Conservation (phyloP, 2,888 invertebrate genomes). For the Scaptomyza parva region DNA sequence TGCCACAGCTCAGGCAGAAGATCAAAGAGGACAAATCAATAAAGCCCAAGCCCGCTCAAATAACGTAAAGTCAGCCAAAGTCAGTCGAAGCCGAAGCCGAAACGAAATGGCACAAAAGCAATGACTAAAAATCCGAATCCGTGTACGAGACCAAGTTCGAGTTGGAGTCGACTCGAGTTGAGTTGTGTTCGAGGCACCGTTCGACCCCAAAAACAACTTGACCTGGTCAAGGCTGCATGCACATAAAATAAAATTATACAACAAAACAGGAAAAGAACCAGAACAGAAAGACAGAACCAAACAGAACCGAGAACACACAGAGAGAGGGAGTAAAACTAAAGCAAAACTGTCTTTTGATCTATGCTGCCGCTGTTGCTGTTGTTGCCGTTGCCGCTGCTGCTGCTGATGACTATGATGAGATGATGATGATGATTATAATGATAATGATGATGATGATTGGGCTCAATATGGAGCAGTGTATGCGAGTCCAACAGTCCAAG, state of each 20-base stretch:
- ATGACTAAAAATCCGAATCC: conserved; percentile 2
- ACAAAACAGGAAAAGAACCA: conserved; percentile 35
- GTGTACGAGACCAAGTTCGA: neutral
- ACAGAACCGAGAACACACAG: conserved; percentile 1
- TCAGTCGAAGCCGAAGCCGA: conserved; percentile 22
- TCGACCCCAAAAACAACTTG: conserved; percentile 77
- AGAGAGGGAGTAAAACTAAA: conserved; percentile 65
- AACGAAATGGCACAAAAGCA: neutral
- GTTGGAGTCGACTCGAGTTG: conserved; percentile 3
- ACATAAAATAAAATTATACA: conserved; percentile 81
- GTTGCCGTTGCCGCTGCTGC: neutral
- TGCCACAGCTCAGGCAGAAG: conserved; percentile 76
- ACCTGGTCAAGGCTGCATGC: conserved; percentile 82
- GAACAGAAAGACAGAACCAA: neutral
- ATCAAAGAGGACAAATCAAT: conserved; percentile 83
- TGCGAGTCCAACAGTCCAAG: conserved; percentile 2
- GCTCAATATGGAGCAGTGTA: conserved; percentile 69
- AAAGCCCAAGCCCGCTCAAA: conserved; percentile 54
- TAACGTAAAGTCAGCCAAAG: conserved; percentile 41
- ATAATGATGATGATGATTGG: conserved; percentile 52
- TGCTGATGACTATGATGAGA: conserved; percentile 44
- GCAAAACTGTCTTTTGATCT: conserved; percentile 81
- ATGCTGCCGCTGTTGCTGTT: conserved; percentile 48
- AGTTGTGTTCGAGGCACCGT: conserved; percentile 31
- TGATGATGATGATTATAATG: conserved; percentile 46